phyloP scores from a whole-genome alignment of 2,888 invertebrate species.

The Plagodis pulveraria region DNA sequence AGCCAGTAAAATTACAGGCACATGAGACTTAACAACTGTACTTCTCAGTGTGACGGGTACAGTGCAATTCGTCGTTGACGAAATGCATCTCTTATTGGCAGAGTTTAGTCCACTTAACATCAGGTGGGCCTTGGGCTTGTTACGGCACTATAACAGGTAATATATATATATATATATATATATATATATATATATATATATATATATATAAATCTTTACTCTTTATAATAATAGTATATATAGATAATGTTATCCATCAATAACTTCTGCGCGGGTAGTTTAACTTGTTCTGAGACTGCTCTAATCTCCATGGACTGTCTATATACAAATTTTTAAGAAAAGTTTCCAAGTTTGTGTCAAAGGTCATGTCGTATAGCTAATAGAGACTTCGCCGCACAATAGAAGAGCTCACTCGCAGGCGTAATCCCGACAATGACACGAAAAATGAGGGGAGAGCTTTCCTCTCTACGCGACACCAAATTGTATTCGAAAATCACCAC shows the following conservation, averaged over 20 bases:
- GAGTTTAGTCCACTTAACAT: too few species aligned
- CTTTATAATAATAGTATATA: too few species aligned
- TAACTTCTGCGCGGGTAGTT: conserved; percentile 15
- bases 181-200: too few species aligned
- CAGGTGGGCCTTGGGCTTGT: too few species aligned
- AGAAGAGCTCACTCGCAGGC: conserved; percentile 19
- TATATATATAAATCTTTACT: too few species aligned
- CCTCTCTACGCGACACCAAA: conserved; percentile 16
- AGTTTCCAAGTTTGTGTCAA: conserved; percentile 4
- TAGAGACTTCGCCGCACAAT: conserved; percentile 27
- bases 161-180: too few species aligned
- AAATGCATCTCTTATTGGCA: too few species aligned
- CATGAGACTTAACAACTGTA: too few species aligned
- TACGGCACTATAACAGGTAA: too few species aligned
- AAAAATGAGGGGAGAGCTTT: background rate
- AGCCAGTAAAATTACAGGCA: too few species aligned
- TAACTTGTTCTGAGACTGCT: background rate
- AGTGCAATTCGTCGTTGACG: too few species aligned
- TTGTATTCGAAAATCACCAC: conserved; percentile 26
- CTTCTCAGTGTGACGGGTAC: too few species aligned
- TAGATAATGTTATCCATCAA: conserved; percentile 16
- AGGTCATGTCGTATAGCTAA: conserved; percentile 17
- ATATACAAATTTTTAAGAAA: background rate
- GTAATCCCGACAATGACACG: conserved; percentile 18
- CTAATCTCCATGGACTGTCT: conserved; percentile 7